These are phyloP conservation scores for Ophiothrix spiculata DNA, from an alignment of 35 echinoderm and acorn worm genomes.

Conservation along the genomic window DNA sequence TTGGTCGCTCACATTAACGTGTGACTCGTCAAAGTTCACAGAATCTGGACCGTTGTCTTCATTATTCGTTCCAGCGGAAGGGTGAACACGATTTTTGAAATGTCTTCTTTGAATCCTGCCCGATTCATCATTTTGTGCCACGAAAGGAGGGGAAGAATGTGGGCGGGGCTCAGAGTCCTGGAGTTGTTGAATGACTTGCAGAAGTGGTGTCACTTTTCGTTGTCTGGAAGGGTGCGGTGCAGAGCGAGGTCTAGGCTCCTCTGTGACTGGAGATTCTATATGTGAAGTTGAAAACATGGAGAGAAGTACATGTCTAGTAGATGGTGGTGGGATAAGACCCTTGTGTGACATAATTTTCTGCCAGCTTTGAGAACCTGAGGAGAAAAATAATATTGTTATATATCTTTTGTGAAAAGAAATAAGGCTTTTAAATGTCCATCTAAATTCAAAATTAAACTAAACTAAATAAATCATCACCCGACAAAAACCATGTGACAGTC, in stretches of 20 bases:
- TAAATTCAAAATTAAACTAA: no score
- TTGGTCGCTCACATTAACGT: neutral
- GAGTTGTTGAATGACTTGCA: neutral
- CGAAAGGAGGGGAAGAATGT: slow-evolving; percentile 31
- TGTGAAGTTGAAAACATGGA: neutral
- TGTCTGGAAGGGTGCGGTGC: slow-evolving; percentile 12
- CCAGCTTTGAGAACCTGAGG: neutral
- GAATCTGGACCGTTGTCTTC: neutral
- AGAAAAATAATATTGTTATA: no score
- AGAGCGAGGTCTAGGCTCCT: slow-evolving; percentile 7
- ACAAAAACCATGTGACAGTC: no score
- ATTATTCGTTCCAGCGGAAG: neutral
- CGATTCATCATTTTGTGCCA: neutral
- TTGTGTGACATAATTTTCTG: neutral
- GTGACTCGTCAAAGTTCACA: neutral
- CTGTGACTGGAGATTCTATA: neutral
- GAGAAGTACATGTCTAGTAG: slow-evolving; percentile 8
- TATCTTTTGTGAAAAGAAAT: no score
- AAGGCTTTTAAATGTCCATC: no score
- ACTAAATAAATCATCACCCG: no score
- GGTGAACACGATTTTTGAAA: slow-evolving; percentile 24
- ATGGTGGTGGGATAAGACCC: neutral
- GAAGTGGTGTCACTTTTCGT: slow-evolving; percentile 1
- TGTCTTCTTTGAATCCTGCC: neutral
- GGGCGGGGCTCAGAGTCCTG: neutral